Percentiles rank a stretch among this genome's conserved stretches.
Conservation (phyloP, 2,888 invertebrate species). For the Bhutanitis thaidina region DNA sequence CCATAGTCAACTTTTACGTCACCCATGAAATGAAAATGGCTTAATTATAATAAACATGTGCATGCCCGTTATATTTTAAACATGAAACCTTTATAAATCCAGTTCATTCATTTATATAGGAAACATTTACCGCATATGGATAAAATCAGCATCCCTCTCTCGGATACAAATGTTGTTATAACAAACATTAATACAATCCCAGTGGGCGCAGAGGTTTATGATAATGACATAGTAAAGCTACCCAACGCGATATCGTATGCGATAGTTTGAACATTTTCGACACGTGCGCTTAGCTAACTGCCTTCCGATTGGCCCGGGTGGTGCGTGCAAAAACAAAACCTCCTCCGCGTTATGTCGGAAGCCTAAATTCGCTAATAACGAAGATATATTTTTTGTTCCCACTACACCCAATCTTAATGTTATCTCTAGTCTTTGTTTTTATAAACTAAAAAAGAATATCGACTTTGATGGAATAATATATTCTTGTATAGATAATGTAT, state of each 20-base stretch:
- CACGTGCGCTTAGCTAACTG: slow-evolving; percentile 33
- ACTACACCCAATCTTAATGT: not conserved
- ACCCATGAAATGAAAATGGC: too few species aligned
- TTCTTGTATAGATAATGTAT: not conserved
- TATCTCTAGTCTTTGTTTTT: not conserved
- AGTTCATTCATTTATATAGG: slow-evolving; percentile 2
- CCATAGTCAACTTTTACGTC: too few species aligned
- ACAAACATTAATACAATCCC: slow-evolving; percentile 22
- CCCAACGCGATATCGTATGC: slow-evolving; percentile 18
- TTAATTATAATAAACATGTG: too few species aligned
- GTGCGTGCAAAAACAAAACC: slow-evolving; percentile 29
- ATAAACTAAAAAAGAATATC: too few species aligned
- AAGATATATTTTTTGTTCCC: slow-evolving; percentile 6
- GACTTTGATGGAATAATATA: too few species aligned
- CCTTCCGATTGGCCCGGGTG: slow-evolving; percentile 30
- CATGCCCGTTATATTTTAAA: not conserved
- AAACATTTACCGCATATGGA: not conserved
- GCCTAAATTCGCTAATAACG: slow-evolving; percentile 12
- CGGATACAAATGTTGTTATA: slow-evolving; percentile 10
- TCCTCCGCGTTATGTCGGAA: slow-evolving; percentile 21
- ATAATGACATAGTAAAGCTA: slow-evolving; percentile 13
- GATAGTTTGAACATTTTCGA: slow-evolving; percentile 36
- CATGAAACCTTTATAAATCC: not conserved
- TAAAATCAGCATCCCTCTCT: slow-evolving; percentile 8
- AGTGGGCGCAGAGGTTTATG: slow-evolving; percentile 10